phyloP scores from a whole-genome alignment of 2,888 invertebrate genomes.

The Chymomyza amoena region DNA sequence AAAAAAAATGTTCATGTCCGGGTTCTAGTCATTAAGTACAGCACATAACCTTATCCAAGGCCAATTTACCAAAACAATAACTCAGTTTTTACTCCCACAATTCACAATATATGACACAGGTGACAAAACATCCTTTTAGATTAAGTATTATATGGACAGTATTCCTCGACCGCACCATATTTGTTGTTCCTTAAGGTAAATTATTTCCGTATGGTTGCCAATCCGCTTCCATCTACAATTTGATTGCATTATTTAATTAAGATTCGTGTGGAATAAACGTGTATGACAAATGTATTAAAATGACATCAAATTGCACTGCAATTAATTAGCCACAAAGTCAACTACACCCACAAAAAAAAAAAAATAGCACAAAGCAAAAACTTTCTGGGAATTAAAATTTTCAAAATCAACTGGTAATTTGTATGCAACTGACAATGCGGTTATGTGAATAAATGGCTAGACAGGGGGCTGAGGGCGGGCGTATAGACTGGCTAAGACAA shows the following conservation, averaged over 20 bases:
- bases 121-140: not conserved
- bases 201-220: not conserved
- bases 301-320: slow-evolving; percentile 51
- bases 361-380: not conserved
- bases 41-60: no score
- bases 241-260: not conserved
- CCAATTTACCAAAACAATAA: no score
- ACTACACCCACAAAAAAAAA: not conserved
- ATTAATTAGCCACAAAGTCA: slow-evolving; percentile 44
- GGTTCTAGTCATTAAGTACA: no score
- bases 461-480: not conserved
- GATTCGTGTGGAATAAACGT: not conserved
- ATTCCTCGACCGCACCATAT: no score
- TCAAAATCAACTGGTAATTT: slow-evolving; percentile 40
- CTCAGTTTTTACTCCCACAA: no score
- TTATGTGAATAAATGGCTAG: slow-evolving; percentile 18
- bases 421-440: slow-evolving; percentile 52
- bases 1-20: no score
- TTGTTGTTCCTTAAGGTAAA: not conserved
- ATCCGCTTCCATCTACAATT: no score
- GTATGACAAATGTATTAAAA: slow-evolving; percentile 15
- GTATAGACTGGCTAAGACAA: not conserved
- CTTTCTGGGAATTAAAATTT: not conserved
- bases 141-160: not conserved
- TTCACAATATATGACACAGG: no score